These are phyloP conservation scores for Rhincodon typus DNA, from an alignment of 2,797 vertebrate genomes.

Conservation along the genomic window DNA sequence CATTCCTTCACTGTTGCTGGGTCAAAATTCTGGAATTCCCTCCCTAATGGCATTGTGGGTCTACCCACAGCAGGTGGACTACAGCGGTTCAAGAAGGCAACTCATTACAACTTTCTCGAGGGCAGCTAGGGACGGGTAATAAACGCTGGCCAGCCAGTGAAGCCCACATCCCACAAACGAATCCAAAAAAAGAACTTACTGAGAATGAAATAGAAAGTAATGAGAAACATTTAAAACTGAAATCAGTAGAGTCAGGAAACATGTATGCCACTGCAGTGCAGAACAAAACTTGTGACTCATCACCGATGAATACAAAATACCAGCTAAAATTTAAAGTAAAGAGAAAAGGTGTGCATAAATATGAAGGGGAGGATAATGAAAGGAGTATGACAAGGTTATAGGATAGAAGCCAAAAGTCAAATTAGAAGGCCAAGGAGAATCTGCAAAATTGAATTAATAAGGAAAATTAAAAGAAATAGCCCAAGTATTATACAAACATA, in stretches of 20 bases:
- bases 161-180: no score
- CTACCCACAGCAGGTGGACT: no score
- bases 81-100: no score
- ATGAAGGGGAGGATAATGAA: neutral
- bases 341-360: neutral
- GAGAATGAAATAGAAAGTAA: neutral
- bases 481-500: no score
- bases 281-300: neutral
- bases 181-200: neutral
- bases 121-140: no score
- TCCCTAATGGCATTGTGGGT: no score
- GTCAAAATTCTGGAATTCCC: no score
- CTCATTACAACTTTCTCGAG: no score
- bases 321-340: neutral
- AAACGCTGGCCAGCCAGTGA: no score
- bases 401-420: neutral
- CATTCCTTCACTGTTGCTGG: no score
- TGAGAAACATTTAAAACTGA: neutral
- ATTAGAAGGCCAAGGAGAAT: neutral
- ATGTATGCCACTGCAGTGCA: neutral
- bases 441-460: neutral
- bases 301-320: neutral
- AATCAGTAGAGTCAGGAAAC: neutral
- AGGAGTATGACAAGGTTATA: neutral
- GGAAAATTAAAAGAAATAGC: no score